These are phyloP conservation scores for Pseudomyrmex gracilis DNA, from an alignment of 1,140 invertebrate species.

Conservation along the genomic window DNA sequence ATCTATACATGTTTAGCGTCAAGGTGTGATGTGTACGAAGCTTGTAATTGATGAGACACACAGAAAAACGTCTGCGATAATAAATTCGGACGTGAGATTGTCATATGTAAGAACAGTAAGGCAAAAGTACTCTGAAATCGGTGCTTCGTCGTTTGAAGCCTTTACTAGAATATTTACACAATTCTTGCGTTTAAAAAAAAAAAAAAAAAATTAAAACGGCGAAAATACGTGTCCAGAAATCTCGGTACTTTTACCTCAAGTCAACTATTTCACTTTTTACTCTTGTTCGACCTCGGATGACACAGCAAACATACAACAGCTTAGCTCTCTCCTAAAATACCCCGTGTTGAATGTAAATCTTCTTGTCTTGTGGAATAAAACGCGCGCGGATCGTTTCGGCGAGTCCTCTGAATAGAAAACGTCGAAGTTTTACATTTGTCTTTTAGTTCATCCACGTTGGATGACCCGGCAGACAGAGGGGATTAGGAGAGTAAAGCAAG, in stretches of 20 bases:
- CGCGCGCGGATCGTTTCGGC: background rate
- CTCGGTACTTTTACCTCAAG: background rate
- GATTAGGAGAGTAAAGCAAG: conserved; percentile 80
- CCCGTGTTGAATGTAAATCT: conserved; percentile 63
- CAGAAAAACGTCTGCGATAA: background rate
- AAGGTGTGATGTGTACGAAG: background rate
- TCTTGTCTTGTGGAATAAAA: conserved; percentile 41
- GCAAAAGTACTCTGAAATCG: too few species aligned
- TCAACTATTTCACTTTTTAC: background rate
- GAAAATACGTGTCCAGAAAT: background rate
- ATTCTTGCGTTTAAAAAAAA: too few species aligned
- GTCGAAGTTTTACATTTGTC: conserved; percentile 39
- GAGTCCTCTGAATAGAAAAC: background rate
- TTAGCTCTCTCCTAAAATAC: conserved; percentile 73
- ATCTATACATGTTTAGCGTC: conserved; percentile 35
- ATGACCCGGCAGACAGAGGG: conserved; percentile 75
- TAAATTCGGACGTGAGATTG: background rate
- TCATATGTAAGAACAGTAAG: background rate
- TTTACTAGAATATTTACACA: too few species aligned
- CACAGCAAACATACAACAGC: background rate
- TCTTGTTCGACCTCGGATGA: background rate
- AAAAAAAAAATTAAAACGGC: too few species aligned
- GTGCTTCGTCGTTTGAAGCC: too few species aligned
- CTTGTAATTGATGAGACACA: background rate
- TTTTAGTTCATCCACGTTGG: conserved; percentile 78